Evolutionary conservation across 2,888 invertebrate genomes (phyloP), one percentile per base, ranked within the genome.

Genomic region (Euphydryas editha): DNA sequence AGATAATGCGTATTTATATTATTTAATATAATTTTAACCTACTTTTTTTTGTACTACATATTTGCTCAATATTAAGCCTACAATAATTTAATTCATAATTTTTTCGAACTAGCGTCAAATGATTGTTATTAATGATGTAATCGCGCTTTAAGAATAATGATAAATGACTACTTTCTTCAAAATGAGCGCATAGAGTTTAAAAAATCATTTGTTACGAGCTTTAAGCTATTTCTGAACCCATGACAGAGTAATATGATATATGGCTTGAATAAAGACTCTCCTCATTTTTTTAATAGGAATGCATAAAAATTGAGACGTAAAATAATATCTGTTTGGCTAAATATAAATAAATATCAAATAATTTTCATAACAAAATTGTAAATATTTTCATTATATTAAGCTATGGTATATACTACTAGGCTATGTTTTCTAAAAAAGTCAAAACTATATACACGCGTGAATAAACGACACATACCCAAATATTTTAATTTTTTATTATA

Each of bases 121-220:
- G 15, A 56, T 20, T 37, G 6, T 56, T 56, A 56, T 56, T 11
- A 37, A 49, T 58, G 39, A 24, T 51, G 49, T 51, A 51, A 51
- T 49, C 49, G 7, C 24, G 49, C 24, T 15, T 51, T 20, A 51
- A 15, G 49, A 51, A 51, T 51, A 51, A 51, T 51, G 49, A 51
- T 51, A 21, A 24, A 51, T 51, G 21, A 51, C 49, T 51, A 51
- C 21, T 24, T 51, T n/a, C 49, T 15, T 51, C 24, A 47, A 44
- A 51, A 24, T 24, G 49, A 24, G 49, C 49, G 49, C 49, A 21
- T 24, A 21, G n/a, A n/a, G 15, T 62, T 71, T 71, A 81, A 82
- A 83, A 83, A 82, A 75, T 79, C 81, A 86, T 86, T 85, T 84
- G 81, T 87, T 81, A 85, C 47, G 54, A 15, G 59, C 46, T 55